Percentiles rank a stretch among this genome's conserved stretches.
These are phyloP conservation scores for Scaptomyza pallida DNA, from an alignment of 1,140 invertebrate species.

Conservation along the genomic window DNA sequence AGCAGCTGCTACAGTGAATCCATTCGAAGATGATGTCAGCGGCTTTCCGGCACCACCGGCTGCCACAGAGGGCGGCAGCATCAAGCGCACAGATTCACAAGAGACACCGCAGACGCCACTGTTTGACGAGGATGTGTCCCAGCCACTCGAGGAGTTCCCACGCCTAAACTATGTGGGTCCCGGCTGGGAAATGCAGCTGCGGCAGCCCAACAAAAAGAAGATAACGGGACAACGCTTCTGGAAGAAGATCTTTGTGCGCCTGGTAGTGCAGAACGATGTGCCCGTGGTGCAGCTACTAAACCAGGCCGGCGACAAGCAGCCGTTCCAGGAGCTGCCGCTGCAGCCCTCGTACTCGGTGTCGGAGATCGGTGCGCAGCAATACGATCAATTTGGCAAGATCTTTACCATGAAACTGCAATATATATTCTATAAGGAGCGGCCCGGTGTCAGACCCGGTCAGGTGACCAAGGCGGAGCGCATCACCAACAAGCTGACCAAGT, in stretches of 20 bases:
- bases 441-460: conserved; percentile 97
- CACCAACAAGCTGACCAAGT: conserved; percentile 95
- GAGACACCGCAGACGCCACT: conserved; percentile 95
- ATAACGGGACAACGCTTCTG: conserved; percentile 98
- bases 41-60: conserved; percentile 79
- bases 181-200: conserved; percentile 98
- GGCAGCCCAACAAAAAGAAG: conserved; percentile 99
- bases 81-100: conserved; percentile 87
- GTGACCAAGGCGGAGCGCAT: conserved; percentile 96
- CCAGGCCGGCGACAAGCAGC: conserved; percentile 93
- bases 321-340: conserved; percentile 96
- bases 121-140: conserved; percentile 97
- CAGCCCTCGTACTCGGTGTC: conserved; percentile 97
- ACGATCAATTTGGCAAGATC: conserved; percentile 99
- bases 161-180: conserved; percentile 90
- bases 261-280: conserved; percentile 92
- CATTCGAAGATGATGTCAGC: conserved; percentile 87
- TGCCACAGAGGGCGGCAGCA: conserved; percentile 62
- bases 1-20: conserved; percentile 85
- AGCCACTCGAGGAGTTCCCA: conserved; percentile 96
- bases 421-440: conserved; percentile 98
- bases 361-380: conserved; percentile 97
- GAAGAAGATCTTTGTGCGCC: conserved; percentile 97
- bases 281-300: conserved; percentile 95
- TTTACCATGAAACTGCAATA: conserved; percentile 99